Evolutionary conservation across 2,888 invertebrate genomes (phyloP).

Genomic region (Aelia acuminata): DNA sequence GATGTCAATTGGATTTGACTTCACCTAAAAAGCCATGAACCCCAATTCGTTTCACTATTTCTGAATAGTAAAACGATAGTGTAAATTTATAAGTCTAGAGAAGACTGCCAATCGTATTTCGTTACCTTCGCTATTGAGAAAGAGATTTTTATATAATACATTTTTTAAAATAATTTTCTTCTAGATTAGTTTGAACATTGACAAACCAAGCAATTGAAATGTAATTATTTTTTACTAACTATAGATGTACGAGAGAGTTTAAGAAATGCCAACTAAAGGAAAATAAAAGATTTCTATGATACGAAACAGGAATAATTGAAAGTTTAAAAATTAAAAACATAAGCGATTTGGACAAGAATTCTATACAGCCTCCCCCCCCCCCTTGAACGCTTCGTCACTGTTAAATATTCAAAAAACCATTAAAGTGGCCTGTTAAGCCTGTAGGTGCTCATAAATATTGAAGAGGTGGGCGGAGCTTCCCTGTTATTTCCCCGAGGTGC

Average conservation of each 20-base stretch:
- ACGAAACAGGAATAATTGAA: neutral
- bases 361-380: neutral
- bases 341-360: neutral
- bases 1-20: too few relatives aligned
- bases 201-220: too few relatives aligned
- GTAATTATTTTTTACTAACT: too few relatives aligned
- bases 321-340: neutral
- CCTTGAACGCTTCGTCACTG: neutral
- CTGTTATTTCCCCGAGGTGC: slow-evolving; percentile 45
- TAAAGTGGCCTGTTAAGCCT: slow-evolving; percentile 47
- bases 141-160: too few relatives aligned
- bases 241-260: neutral
- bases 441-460: slow-evolving; percentile 45
- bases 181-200: too few relatives aligned
- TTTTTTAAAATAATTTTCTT: too few relatives aligned
- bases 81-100: too few relatives aligned
- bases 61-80: too few relatives aligned
- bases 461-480: slow-evolving; percentile 33
- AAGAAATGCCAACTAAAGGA: neutral
- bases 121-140: too few relatives aligned
- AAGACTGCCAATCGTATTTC: too few relatives aligned
- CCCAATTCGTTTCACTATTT: too few relatives aligned
- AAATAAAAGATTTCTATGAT: neutral
- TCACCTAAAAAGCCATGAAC: too few relatives aligned
- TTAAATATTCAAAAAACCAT: slow-evolving; percentile 56